Percentiles rank a stretch among this genome's conserved stretches.
Conservation (phyloP, 2,113 vertebrate genomes). For the Suricata suricatta region DNA sequence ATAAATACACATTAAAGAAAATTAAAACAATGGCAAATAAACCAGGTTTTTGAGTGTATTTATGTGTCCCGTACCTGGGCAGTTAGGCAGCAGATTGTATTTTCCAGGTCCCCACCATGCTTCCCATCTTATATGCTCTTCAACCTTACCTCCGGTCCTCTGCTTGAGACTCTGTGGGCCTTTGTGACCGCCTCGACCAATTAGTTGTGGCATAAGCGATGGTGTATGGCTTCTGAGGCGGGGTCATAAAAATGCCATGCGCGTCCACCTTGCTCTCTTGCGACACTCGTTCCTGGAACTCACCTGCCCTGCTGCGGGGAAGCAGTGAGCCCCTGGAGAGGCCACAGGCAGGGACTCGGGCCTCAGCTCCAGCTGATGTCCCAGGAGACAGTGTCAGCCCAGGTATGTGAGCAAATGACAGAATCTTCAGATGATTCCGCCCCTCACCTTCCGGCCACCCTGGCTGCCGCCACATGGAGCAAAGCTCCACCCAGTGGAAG, state of each 20-base stretch:
- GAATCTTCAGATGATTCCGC: not conserved
- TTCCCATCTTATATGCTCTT: not conserved
- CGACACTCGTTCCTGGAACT: not conserved
- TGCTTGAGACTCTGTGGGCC: not conserved
- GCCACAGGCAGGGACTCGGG: not conserved
- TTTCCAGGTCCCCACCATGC: not conserved
- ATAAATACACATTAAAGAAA: too few species aligned
- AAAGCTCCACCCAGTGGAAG: not conserved
- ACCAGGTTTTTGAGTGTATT: not conserved
- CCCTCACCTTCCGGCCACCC: not conserved
- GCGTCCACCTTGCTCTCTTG: not conserved
- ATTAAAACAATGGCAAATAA: not conserved
- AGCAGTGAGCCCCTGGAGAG: not conserved
- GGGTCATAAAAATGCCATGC: rapidly evolving
- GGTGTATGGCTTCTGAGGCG: not conserved
- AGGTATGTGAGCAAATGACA: not conserved
- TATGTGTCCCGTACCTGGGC: too few species aligned
- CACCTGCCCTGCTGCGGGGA: not conserved
- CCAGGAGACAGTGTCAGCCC: too few species aligned
- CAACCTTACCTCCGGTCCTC: not conserved
- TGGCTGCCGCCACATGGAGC: not conserved
- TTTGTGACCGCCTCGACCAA: not conserved
- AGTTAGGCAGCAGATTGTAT: not conserved
- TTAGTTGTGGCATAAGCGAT: not conserved
- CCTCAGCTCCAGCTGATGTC: not conserved